Conservation (phyloP, 1,140 invertebrate species). For the Portunus trituberculatus region DNA sequence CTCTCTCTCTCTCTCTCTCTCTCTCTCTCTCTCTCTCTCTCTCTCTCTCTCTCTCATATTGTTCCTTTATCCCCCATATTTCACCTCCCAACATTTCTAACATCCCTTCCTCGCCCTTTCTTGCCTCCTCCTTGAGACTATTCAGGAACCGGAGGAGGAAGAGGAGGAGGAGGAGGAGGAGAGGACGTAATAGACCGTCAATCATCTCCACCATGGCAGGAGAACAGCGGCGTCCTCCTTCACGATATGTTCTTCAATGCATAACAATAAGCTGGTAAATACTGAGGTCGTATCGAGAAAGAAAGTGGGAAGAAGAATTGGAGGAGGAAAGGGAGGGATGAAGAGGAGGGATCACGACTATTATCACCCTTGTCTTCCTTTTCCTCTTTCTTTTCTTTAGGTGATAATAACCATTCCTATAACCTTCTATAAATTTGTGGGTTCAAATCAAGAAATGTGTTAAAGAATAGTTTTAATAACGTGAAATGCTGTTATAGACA, state of each 20-base stretch:
- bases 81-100: not conserved
- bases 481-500: too few species aligned
- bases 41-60: not conserved
- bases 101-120: not conserved
- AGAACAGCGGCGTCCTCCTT: not conserved
- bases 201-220: not conserved
- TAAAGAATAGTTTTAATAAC: too few species aligned
- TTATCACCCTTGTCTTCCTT: not conserved
- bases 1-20: slow-evolving; percentile 50
- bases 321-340: not conserved
- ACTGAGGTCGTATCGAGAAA: not conserved
- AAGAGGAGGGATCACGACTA: not conserved
- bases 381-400: too few species aligned
- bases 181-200: not conserved
- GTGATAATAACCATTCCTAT: too few species aligned
- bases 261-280: not conserved
- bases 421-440: too few species aligned
- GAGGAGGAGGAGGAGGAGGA: not conserved
- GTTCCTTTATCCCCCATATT: not conserved
- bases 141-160: not conserved
- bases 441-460: too few species aligned
- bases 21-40: slow-evolving; percentile 29
- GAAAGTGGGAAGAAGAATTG: not conserved
- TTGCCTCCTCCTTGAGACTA: not conserved
- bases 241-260: slow-evolving; percentile 21